Evolutionary conservation across 2,888 invertebrate genomes (phyloP), one percentile per base, ranked within the genome.

Genomic region (Pandemis corylana): DNA sequence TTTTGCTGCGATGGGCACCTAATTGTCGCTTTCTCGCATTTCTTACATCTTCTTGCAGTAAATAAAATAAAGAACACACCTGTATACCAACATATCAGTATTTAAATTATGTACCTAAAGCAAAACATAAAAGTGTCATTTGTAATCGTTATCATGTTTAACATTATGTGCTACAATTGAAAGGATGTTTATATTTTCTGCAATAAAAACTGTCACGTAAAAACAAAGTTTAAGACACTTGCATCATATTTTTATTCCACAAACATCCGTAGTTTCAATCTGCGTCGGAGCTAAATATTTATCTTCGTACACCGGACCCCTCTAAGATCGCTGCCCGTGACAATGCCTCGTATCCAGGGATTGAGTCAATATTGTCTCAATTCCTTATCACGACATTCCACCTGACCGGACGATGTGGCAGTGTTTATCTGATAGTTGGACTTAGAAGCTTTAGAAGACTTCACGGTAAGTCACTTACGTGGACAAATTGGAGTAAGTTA

Each of bases 301-400:
- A 74, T 69, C 41, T 46, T 42, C 28, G 51, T 20, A n/a, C 10
- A 20, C 28, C 28, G 68, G 46, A 44, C 44, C 68, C 68, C 28
- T 46, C 49, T 44, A 67, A 41, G 64, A 36, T 62, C n/a, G 72
- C 61, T 10, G 72, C 61, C 10, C 41, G 28, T 44, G 63, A 68
- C 68, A 68, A 66, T 42, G 63, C 44, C 56, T n/a, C 41, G 53
- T 28, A n/a, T 73, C n/a, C 28, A 41, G 51, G 62, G 82, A 83
- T 82, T 75, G 78, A 81, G 80, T 80, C 83, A 85, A 85, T 85
- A 82, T 84, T 83, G 83, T 82, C 80, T 79, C 80, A 79, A 81
- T 83, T 78, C 77, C 82, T 84, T 85, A 83, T 85, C 84, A 79
- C 36, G 65, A 72, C 77, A 61, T 82, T 83, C 80, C 83, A 85